Evolutionary conservation across 2,797 vertebrate genomes (phyloP).

Genomic region (Octomys mimax): DNA sequence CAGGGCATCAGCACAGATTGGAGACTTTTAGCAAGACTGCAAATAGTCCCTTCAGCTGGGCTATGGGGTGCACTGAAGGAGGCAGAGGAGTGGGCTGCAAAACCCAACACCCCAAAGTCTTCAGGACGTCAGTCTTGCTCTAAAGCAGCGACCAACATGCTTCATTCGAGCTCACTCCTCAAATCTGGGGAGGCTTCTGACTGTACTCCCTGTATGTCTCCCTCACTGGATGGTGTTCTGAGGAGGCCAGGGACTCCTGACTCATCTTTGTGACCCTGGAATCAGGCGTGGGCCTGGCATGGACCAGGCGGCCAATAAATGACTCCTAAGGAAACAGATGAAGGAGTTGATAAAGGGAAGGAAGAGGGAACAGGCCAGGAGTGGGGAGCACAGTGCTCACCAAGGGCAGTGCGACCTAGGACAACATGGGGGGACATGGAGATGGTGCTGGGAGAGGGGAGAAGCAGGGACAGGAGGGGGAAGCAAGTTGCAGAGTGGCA

Average conservation of each 20-base stretch:
- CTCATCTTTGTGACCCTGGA: background rate
- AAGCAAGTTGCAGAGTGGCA: background rate
- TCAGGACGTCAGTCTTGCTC: background rate
- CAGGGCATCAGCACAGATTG: background rate
- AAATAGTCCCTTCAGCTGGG: background rate
- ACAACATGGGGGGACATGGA: background rate
- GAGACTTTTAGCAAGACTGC: too few relatives aligned
- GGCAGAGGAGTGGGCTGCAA: background rate
- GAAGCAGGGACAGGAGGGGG: too few relatives aligned
- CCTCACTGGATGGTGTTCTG: too few relatives aligned
- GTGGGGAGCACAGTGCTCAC: background rate
- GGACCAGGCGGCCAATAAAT: background rate
- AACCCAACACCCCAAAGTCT: background rate
- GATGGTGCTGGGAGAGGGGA: background rate
- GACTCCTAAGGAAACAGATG: background rate
- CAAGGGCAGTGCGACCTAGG: background rate
- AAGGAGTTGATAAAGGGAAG: background rate
- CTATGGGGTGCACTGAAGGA: background rate
- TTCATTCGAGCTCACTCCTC: background rate
- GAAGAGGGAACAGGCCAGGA: too few relatives aligned
- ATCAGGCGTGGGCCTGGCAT: background rate
- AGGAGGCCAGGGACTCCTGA: background rate
- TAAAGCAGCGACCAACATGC: background rate
- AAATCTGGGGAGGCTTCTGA: background rate
- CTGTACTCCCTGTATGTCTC: background rate